Base-by-base conservation (phyloP, 2,113 vertebrate species). In the Microcebus tavaratra region DNA sequence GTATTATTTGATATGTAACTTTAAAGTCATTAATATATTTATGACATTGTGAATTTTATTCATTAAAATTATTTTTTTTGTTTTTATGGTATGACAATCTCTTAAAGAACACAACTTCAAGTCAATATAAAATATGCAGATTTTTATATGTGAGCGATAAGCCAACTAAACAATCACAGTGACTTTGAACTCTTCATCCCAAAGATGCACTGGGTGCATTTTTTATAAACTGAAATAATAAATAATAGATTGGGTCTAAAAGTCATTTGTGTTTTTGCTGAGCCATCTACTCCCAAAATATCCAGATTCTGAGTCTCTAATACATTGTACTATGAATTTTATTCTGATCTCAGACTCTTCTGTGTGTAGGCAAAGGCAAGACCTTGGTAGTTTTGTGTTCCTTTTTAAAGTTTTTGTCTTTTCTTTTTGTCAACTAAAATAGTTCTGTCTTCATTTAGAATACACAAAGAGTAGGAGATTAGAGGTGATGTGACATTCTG, bases 181-280 rank as follows among this genome's bases (percentile, higher is more conserved):
- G 92, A 97, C 95, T 97, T 97, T 97, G 97, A 97, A 97, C 90
- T 97, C 90, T 94, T 97, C 73, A 96, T 96, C 88, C 90, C 87
- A 91, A 98, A 97, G 96, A 98, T 97, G 97, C 97, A 96, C 34
- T 97, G 90, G 90, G 94, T 97, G 96, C 96, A 97, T 97, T 97
- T 98, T 98, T 98, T 94, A 97, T 96, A 97, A 97, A 97, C 48
- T 97, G 97, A 97, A 96, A 97, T 97, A 98, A 97, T 98, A 96
- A 98, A 98, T 98, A 98, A 98, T 98, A 97, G 96, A 98, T 98
- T 88, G 97, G 9, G 36, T 97, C 98, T 98, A 97, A 98, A 98
- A 98, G 98, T 98, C 97, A 98, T 97, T 95, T 97, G 90, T 98
- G 90, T 86, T 98, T 97, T 95, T 98, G 97, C 97, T 98, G 98